Evolutionary conservation across 2,888 invertebrate species (phyloP), one percentile per base, ranked within the genome.

Genomic region (Stenoptilia bipunctidactyla): DNA sequence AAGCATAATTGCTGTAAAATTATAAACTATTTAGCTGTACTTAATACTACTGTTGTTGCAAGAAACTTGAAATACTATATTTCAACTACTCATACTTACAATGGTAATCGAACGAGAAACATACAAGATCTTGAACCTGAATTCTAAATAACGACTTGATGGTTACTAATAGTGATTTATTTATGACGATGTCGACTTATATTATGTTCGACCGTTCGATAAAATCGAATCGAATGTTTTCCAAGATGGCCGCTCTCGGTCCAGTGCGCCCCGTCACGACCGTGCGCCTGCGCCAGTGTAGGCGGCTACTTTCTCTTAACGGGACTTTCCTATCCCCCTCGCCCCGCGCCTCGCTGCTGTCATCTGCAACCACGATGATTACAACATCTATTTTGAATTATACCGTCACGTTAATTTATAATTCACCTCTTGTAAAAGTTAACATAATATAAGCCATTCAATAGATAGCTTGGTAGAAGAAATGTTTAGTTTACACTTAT

Each of bases 281-380:
- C 57, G 57, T 61, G 67, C 62, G 61, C 61, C 53, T 45, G 57
- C 62, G 30, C 30, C 30, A 2, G 68, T 72, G 75, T 75, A 70
- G 76, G 77, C 70, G 73, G 73, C 76, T 73, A 82, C 83, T 83
- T 83, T 83, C 83, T 80, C 80, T 70, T 83, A 80, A 83, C 83
- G 80, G 83, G 71, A 79, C 67, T 59, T 55, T 45, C 59, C 55
- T 51, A 61, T 45, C 56, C 51, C 56, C 59, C 51, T 54, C 45
- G 52, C 44, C 48, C 49, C 49, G 47, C 27, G 48, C 42, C 50
- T 45, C 50, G 44, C 43, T 43, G 41, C 45, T 50, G 41, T 48
- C 43, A 36, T 34, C 45, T 49, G 51, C 45, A 51, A 50, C 50
- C 52, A 48, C 61, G 52, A 55, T 53, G 57, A 70, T 71, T 72